Conservation (phyloP, 2,888 invertebrate species). For the Pocota personata region DNA sequence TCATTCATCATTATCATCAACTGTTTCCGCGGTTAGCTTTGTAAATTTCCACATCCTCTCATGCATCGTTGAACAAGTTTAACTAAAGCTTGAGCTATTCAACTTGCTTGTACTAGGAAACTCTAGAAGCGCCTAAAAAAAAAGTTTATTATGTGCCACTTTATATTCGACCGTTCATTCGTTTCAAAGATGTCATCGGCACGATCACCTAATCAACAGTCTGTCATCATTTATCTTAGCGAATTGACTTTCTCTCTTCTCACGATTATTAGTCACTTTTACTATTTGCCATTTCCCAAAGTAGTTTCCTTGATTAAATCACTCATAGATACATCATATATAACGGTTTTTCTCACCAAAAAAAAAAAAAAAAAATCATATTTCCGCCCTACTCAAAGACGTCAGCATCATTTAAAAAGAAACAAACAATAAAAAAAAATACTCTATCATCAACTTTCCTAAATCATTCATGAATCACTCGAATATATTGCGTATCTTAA, state of each 20-base stretch:
- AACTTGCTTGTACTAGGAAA: too few relatives aligned
- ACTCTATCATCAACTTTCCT: neutral
- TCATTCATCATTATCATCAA: too few relatives aligned
- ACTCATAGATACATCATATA: neutral
- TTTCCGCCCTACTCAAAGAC: neutral
- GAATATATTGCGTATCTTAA: constrained; percentile 8
- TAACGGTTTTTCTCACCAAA: neutral
- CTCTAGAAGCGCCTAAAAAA: too few relatives aligned
- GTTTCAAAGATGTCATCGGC: too few relatives aligned
- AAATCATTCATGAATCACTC: constrained; percentile 11
- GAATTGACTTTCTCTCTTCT: neutral
- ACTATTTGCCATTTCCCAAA: neutral
- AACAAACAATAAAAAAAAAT: neutral
- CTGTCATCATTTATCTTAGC: neutral
- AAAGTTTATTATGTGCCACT: too few relatives aligned
- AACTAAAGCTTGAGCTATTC: too few relatives aligned
- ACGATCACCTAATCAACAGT: neutral
- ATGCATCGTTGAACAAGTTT: too few relatives aligned
- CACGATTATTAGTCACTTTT: neutral
- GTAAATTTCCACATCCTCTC: too few relatives aligned
- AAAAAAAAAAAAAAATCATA: neutral
- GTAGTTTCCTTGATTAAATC: neutral
- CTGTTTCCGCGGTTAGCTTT: too few relatives aligned
- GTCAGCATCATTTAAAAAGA: neutral
- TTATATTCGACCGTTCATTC: too few relatives aligned